Percentiles rank a stretch among this genome's conserved stretches.
Conservation (phyloP, 2,113 vertebrate species). For the Ctenomys sociabilis region DNA sequence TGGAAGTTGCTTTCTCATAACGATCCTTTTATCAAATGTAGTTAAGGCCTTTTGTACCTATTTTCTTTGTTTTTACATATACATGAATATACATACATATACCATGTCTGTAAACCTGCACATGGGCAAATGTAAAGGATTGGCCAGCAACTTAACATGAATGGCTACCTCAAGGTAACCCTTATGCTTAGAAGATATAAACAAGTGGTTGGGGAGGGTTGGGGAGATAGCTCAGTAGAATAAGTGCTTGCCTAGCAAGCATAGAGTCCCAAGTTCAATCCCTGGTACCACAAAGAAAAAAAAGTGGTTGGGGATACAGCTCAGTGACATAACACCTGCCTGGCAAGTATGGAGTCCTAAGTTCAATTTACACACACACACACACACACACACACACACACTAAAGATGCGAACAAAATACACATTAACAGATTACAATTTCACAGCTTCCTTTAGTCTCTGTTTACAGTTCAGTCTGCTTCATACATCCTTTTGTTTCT, state of each 20-base stretch:
- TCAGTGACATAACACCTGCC: no score
- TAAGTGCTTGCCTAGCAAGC: no score
- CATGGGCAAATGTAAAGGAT: neutral
- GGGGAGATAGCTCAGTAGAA: no score
- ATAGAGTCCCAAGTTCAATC: no score
- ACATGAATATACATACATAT: no score
- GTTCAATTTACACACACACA: no score
- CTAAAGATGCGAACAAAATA: neutral
- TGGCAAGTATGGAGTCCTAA: no score
- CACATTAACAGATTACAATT: neutral
- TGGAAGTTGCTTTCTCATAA: neutral
- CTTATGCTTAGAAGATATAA: neutral
- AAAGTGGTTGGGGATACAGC: no score
- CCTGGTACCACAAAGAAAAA: no score
- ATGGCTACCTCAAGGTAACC: neutral
- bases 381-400: no score
- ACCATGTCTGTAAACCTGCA: neutral
- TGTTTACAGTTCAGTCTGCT: neutral
- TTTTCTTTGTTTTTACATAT: neutral
- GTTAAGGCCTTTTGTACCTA: neutral
- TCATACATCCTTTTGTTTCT: neutral
- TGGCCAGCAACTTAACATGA: neutral
- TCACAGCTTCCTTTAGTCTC: neutral
- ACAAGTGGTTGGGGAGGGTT: neutral
- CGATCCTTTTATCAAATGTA: neutral